Evolutionary conservation across 2,888 invertebrate species (phyloP), one percentile per base, ranked within the genome.

Genomic region (Watsonalla binaria): DNA sequence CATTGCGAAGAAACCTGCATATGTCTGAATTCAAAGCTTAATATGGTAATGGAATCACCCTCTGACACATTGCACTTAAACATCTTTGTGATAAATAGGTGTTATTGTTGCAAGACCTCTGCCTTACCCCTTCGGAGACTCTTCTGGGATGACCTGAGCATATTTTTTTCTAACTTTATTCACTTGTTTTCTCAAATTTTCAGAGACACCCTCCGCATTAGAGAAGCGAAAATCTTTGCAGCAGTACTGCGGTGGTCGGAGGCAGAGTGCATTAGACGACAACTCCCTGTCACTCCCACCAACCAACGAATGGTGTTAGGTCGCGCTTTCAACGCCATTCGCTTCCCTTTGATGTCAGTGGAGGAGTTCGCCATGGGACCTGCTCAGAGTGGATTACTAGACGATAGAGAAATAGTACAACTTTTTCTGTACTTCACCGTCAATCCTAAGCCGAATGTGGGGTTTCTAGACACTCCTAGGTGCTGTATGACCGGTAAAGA

Each of bases 271-370:
- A 82, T 89, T 33, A 89, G 96, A 34, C 92, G 93, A 37, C 93
- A 94, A 62, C 70, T 95, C 14, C 92, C 94, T 0, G 90, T 93
- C 0, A 93, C 92, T 0, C 92, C 95, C 0, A 92, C 92, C 58
- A 94, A 95, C 80, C 94, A 95, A 72, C 86, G 96, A 58, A 81
- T 86, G 56, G 94, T 95, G 0, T 84, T 96, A 0, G 95, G 95
- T 0, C 78, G 92, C 51, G 94, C 95, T 0, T 92, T 96, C 63
- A 92, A 93, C 45, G 92, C 96, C 0, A 94, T 97, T 53, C 88
- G 96, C 34, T 96, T 96, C 77, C 96, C 96, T 0, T 82, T 96
- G 24, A 97, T 97, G 96, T 94, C 95, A 0, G 94, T 96, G 0
- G 96, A 96, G 77, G 96, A 97, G 78, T 97, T 97, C 79, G 96